Percentiles rank a stretch among this genome's conserved stretches.
These are phyloP conservation scores for Piaya cayana DNA, from an alignment of 2,113 vertebrate species.

Conservation along the genomic window DNA sequence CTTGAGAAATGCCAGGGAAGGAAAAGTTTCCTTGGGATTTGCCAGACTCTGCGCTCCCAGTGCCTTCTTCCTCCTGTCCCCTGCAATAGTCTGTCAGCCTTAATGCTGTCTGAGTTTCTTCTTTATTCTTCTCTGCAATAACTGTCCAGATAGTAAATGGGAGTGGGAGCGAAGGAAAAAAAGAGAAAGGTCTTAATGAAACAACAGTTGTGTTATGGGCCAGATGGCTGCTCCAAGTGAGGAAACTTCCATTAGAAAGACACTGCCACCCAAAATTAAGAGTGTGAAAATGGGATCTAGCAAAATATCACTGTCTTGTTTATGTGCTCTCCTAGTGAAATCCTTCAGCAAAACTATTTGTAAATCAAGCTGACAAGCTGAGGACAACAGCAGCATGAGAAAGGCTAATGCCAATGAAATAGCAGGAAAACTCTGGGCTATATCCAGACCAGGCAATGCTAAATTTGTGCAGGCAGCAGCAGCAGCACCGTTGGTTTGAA, in stretches of 20 bases:
- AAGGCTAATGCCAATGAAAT: background rate
- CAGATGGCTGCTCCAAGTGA: constrained; percentile 42
- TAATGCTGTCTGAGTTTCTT: background rate
- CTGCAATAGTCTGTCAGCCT: constrained; percentile 7
- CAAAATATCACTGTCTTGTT: constrained; percentile 14
- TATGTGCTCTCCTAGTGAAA: background rate
- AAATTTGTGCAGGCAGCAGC: background rate
- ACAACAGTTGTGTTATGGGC: background rate
- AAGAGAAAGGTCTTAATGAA: background rate
- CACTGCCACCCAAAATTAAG: background rate
- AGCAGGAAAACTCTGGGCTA: background rate
- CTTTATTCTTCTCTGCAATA: constrained; percentile 3
- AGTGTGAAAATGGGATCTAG: background rate
- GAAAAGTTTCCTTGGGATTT: background rate
- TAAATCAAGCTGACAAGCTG: background rate
- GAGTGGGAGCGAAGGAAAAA: background rate
- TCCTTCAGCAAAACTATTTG: background rate
- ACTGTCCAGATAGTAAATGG: constrained; percentile 54
- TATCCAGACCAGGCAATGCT: background rate
- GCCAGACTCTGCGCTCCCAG: background rate
- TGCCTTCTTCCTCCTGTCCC: background rate
- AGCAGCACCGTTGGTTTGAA: accelerated
- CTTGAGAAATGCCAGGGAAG: background rate
- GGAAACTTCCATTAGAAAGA: constrained; percentile 22
- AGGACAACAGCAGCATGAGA: background rate